These are phyloP conservation scores for Antennarius striatus DNA, from an alignment of 2,113 vertebrate species.

Conservation along the genomic window DNA sequence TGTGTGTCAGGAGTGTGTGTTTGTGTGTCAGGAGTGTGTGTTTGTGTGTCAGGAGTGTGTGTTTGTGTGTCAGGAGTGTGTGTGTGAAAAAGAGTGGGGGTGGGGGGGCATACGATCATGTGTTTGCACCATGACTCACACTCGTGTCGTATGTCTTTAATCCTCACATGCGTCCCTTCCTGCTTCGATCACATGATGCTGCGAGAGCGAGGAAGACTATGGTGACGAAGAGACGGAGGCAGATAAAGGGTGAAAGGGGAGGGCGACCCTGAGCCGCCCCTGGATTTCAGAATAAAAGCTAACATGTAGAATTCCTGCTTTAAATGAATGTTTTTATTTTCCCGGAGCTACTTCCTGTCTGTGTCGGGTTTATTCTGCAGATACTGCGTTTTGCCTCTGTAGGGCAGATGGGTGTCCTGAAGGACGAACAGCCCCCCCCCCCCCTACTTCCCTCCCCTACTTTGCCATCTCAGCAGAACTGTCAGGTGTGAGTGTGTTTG, in stretches of 20 bases:
- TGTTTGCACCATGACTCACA: conserved; percentile 65
- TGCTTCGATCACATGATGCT: conserved; percentile 64
- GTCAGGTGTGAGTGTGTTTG: conserved; percentile 40
- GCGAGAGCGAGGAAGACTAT: conserved; percentile 57
- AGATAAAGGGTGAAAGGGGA: conserved; percentile 6
- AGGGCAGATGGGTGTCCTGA: conserved; percentile 40
- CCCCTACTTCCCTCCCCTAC: conserved; percentile 23
- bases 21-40: too few species aligned
- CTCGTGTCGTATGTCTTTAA: conserved; percentile 65
- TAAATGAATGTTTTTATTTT: too few species aligned
- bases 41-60: conserved; percentile 45
- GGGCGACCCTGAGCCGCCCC: background rate
- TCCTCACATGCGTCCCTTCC: conserved; percentile 56
- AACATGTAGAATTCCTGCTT: too few species aligned
- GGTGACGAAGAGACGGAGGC: background rate
- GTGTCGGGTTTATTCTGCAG: background rate
- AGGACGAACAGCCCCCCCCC: conserved; percentile 65
- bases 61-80: conserved; percentile 16
- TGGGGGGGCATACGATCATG: conserved; percentile 48
- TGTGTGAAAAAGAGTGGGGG: background rate
- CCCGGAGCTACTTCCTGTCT: background rate
- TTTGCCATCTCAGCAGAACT: conserved; percentile 67
- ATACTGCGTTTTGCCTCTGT: too few species aligned
- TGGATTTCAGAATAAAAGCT: too few species aligned
- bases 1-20: conserved; percentile 6